phyloP scores from a whole-genome alignment of 92 coral and sea anemone genomes.

The Parazoanthus swiftii region DNA sequence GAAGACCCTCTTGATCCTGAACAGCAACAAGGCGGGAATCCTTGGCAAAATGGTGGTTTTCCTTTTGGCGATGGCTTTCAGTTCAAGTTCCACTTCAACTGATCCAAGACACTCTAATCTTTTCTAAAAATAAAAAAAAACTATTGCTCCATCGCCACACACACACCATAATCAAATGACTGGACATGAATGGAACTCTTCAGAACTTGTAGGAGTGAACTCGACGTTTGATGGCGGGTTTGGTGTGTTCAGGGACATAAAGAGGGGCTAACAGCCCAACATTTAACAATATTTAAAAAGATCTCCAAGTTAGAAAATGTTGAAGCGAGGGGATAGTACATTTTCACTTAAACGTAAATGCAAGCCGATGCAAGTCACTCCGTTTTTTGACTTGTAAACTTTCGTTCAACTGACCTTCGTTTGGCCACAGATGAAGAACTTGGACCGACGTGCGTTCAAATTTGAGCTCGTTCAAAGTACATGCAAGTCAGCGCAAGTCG shows the following conservation, averaged over 20 bases:
- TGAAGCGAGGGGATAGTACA: not conserved
- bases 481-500: no score
- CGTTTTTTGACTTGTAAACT: no score
- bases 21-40: slow-evolving; percentile 82
- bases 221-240: no score
- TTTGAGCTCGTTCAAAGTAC: no score
- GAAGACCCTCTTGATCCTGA: slow-evolving; percentile 99
- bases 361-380: no score
- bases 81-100: slow-evolving; percentile 98
- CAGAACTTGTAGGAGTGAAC: not conserved
- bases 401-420: no score
- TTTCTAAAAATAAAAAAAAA: not conserved
- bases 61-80: slow-evolving; percentile 97
- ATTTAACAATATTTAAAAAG: not conserved
- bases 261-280: not conserved
- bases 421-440: no score
- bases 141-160: slow-evolving; percentile 3
- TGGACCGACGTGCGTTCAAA: no score
- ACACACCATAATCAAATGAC: not conserved
- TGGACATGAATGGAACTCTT: not conserved
- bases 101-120: not conserved
- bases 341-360: no score
- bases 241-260: no score
- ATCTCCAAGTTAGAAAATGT: not conserved
- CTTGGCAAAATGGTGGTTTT: slow-evolving; percentile 89